These are phyloP conservation scores for Parasteatoda lunata DNA, from an alignment of 2,888 invertebrate genomes.

Conservation along the genomic window DNA sequence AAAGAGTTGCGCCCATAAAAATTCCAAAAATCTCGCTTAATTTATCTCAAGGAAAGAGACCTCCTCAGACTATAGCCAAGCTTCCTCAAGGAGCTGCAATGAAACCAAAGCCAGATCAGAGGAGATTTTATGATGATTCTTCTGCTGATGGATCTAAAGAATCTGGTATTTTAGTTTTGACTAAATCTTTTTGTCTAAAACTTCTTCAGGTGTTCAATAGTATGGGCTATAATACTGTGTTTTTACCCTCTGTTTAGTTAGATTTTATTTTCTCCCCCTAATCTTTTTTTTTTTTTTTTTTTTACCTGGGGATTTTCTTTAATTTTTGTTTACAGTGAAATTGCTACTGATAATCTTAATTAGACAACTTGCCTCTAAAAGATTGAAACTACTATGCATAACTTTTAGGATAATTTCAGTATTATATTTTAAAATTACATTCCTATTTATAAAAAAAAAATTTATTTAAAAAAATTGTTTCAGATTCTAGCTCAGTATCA, in stretches of 20 bases:
- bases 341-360: too few relatives aligned
- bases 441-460: too few relatives aligned
- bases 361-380: too few relatives aligned
- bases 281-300: neutral
- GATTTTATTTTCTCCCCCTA: too few relatives aligned
- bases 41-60: slow-evolving; percentile 5
- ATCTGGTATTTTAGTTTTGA: slow-evolving; percentile 35
- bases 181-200: too few relatives aligned
- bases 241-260: too few relatives aligned
- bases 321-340: neutral
- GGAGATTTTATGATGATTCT: slow-evolving; percentile 37
- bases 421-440: too few relatives aligned
- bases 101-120: slow-evolving; percentile 30
- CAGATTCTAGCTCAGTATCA: slow-evolving; percentile 57
- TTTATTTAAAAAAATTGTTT: neutral
- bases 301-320: neutral
- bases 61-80: slow-evolving; percentile 11
- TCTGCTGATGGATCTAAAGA: slow-evolving; percentile 51
- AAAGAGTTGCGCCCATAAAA: slow-evolving; percentile 64
- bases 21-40: slow-evolving; percentile 54
- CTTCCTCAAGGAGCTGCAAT: slow-evolving; percentile 5
- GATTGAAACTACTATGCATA: too few relatives aligned
- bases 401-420: too few relatives aligned
- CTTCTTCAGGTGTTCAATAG: too few relatives aligned
- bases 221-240: too few relatives aligned